These are phyloP conservation scores for Ernsta delagoae DNA, from an alignment of 2,888 invertebrate genomes.

Conservation along the genomic window DNA sequence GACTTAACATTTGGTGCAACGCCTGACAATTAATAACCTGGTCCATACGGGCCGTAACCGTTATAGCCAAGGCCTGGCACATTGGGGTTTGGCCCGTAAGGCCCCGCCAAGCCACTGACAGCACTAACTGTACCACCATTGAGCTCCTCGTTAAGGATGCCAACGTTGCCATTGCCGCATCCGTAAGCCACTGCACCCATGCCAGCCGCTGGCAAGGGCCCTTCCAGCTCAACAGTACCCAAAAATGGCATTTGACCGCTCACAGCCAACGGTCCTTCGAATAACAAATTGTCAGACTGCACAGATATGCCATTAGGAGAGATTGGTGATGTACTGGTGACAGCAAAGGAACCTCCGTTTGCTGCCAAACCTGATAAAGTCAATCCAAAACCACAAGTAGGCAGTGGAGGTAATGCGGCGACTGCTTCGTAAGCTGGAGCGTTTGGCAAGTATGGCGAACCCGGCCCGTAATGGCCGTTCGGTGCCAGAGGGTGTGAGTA, in stretches of 20 bases:
- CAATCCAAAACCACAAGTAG: conserved; percentile 30
- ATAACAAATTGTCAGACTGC: conserved; percentile 50
- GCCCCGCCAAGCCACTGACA: conserved; percentile 3
- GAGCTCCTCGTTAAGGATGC: conserved; percentile 41
- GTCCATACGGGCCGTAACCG: background rate
- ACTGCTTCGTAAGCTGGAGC: too few relatives aligned
- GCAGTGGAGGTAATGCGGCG: conserved; percentile 41
- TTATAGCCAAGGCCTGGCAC: conserved; percentile 20
- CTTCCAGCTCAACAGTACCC: conserved; percentile 55
- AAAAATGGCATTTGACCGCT: conserved; percentile 54
- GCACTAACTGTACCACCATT: conserved; percentile 1
- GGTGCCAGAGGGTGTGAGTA: background rate
- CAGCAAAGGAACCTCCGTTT: conserved; percentile 39
- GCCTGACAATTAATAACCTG: conserved; percentile 6
- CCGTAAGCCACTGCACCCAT: conserved; percentile 48
- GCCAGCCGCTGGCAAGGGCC: conserved; percentile 48
- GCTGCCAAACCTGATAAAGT: background rate
- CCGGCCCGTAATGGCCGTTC: background rate
- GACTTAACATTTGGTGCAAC: too few relatives aligned
- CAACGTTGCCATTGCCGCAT: conserved; percentile 48
- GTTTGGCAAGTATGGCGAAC: conserved; percentile 12
- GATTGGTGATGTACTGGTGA: conserved; percentile 51
- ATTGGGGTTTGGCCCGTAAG: conserved; percentile 7
- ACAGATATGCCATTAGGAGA: conserved; percentile 54
- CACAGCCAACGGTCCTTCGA: conserved; percentile 51